Evolutionary conservation across 2,113 vertebrate species (phyloP), one percentile per base, ranked within the genome.

Genomic region (Gobius niger): DNA sequence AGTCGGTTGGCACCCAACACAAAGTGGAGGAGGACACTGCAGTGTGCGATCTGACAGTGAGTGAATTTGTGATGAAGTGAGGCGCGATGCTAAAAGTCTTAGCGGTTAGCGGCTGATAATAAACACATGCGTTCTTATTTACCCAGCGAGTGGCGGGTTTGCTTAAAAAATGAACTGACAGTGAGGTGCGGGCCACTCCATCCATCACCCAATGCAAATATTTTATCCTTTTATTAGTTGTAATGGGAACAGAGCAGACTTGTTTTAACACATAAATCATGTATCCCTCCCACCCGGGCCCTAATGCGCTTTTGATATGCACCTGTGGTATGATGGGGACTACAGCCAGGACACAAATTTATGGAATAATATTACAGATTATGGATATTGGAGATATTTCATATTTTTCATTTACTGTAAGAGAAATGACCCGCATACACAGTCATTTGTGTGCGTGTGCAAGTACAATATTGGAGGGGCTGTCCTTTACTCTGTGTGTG

Each of bases 181-280:
- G 81, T 80, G 77, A 89, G 74, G 68, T 76, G 72, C 14, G 60
- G 8, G 76, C 78, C 67, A 89, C 87, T 90, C 90, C 91, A 92
- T 92, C 90, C 88, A 91, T 92, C 91, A 93, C 66, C 7, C 15
- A 61, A 67, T 70, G 80, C 78, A 90, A 86, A 91, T 92, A 91
- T 91, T 90, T 82, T 67, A 91, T 86, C 85, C 87, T 75, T 87
- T 88, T 89, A 90, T 91, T 90, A 89, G 90, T 87, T 81, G 84
- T 89, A 88, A 91, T 89, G 87, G 90, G 84, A 91, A 91, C 71
- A 77, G 81, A 80, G 78, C 82, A 81, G 89, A 87, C 79, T 88
- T 88, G 86, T 90, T 90, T 91, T 90, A 91, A 91, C 80, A 87
- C 91, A 92, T 92, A 85, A 89, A 92, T 92, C 87, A 92, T 83